phyloP scores from a whole-genome alignment of 2,113 vertebrate species.

The Galeopterus variegatus region DNA sequence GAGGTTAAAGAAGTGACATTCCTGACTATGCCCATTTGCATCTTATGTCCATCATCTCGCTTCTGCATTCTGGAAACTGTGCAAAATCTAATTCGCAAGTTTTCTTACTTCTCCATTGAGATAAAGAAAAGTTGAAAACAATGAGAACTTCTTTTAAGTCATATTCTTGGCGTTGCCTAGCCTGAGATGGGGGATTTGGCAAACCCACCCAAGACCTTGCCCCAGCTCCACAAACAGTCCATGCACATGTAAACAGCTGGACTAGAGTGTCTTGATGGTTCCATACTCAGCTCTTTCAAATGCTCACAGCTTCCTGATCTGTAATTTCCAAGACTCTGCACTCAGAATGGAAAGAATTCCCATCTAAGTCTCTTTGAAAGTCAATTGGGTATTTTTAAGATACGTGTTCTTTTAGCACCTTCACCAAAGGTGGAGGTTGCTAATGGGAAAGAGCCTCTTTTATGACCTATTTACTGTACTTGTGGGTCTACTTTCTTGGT shows the following conservation, averaged over 20 bases:
- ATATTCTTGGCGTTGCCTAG: neutral
- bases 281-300: neutral
- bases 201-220: neutral
- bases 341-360: neutral
- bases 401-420: neutral
- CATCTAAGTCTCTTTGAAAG: neutral
- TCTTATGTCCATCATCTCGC: neutral
- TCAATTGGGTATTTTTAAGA: neutral
- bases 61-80: neutral
- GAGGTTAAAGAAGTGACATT: neutral
- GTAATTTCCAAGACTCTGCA: neutral
- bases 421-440: neutral
- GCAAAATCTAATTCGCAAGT: neutral
- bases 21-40: neutral
- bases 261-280: neutral
- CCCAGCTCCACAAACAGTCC: no score
- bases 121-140: neutral
- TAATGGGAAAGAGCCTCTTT: neutral
- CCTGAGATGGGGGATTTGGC: neutral
- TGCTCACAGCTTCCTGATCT: neutral
- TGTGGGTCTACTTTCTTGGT: neutral
- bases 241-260: no score
- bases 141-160: neutral
- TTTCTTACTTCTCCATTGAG: neutral
- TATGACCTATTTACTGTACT: neutral